Base-by-base conservation (phyloP, 2,113 vertebrate species). In the Corynorhinus townsendii region DNA sequence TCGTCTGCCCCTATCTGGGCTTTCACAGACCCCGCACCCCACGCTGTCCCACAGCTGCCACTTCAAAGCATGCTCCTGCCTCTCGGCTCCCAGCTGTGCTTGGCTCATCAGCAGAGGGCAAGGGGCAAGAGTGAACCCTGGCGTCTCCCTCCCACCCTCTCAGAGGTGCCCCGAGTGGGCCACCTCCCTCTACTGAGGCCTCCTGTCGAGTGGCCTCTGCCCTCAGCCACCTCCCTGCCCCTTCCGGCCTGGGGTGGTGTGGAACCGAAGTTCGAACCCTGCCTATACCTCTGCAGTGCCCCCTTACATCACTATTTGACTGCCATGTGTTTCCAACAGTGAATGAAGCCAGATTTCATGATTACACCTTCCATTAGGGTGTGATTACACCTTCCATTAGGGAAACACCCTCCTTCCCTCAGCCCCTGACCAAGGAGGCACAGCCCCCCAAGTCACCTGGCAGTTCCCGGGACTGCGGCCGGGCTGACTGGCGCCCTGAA, bases 401-500 rank as follows among this genome's bases (percentile, higher is more conserved):
- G 79, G 64, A 85, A 64, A 38, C 11, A 5, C 22, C 33, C 83
- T 19, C 28, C 9, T 43, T 38, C 45, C 30, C 28, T 72, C 35
- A 68, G 22, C 7, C 72, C 9, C 19, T 22, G 10, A 28, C 15
- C 10, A 38, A 84, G 35, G 81, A 77, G 77, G 33, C 10, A 11
- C 20, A 24, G 8, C 30, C 3, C 24, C 33, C 43, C 19, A 0
- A 0, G 7, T 97, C 90, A 99, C 99, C 99, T 99, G 97, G 7
- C 98, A 90, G 15, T 98, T 96, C 28, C 96, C 98, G 0, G 89
- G 75, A n/a, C 98, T 97, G 95, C 99, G 98, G 76, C 98, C 98
- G 0, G 98, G 96, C 49, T 88, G 81, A 1, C 95, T 72, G 0
- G 59, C 73, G 12, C 86, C 94, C 4, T 56, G 85, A 11, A 97